These are phyloP conservation scores for Dusona sp. DNA, from an alignment of 2,888 invertebrate genomes.

Conservation along the genomic window DNA sequence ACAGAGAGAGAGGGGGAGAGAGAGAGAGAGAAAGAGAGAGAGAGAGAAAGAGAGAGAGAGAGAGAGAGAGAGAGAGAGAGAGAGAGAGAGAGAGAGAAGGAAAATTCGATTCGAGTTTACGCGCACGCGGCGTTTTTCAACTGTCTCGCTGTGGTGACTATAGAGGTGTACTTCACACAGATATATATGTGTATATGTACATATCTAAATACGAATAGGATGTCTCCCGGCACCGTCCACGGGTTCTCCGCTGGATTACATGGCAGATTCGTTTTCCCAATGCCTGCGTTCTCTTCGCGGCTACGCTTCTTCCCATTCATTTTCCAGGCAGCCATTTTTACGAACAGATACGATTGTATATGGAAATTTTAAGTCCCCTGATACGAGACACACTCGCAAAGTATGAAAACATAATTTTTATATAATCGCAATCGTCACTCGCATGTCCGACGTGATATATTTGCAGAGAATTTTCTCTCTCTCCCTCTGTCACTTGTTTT, in stretches of 20 bases:
- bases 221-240: conserved; percentile 35
- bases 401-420: conserved; percentile 53
- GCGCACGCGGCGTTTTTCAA: conserved; percentile 49
- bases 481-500: not conserved
- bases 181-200: not conserved
- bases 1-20: too few relatives aligned
- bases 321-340: not conserved
- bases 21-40: too few relatives aligned
- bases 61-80: not conserved
- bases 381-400: not conserved
- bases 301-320: conserved; percentile 21
- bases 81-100: conserved; percentile 38
- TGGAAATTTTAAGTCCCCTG: conserved; percentile 54
- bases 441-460: conserved; percentile 30
- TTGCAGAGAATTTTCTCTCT: not conserved
- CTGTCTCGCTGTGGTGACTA: conserved; percentile 20
- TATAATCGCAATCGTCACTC: conserved; percentile 57
- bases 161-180: not conserved
- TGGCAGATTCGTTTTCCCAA: conserved; percentile 40
- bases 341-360: conserved; percentile 16
- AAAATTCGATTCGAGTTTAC: conserved; percentile 65
- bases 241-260: conserved; percentile 41
- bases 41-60: too few relatives aligned
- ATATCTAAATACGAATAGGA: conserved; percentile 23
- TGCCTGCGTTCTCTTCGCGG: conserved; percentile 30